These are phyloP conservation scores for Lemur catta DNA, from an alignment of 2,797 vertebrate species.

Conservation along the genomic window DNA sequence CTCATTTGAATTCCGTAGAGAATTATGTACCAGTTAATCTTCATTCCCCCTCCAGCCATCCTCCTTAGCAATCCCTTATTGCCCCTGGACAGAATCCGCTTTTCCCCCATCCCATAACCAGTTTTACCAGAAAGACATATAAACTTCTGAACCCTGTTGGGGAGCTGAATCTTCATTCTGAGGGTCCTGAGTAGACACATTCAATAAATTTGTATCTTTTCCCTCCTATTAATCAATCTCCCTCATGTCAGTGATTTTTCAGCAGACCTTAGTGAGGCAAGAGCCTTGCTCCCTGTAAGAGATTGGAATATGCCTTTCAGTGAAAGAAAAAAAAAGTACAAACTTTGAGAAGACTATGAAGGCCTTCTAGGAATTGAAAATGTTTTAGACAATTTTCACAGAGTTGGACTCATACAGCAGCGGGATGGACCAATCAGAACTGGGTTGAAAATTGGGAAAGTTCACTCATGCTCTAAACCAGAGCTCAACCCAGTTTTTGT, in stretches of 20 bases:
- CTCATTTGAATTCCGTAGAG: not conserved
- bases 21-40: not conserved
- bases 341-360: not conserved
- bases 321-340: not conserved
- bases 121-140: not conserved
- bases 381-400: constrained; percentile 4
- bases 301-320: not conserved
- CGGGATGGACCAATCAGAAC: not conserved
- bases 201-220: not conserved
- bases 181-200: not conserved
- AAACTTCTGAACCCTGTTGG: not conserved
- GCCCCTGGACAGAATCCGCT: not conserved
- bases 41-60: not conserved
- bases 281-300: not conserved
- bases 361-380: not conserved
- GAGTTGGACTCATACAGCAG: not conserved
- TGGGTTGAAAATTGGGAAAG: not conserved
- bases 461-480: not conserved
- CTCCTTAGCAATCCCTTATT: not conserved
- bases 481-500: not conserved
- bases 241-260: not conserved
- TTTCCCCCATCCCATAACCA: not conserved
- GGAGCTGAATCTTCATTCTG: not conserved
- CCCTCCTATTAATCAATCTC: not conserved
- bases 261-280: not conserved